These are phyloP conservation scores for Euproctis similis DNA, from an alignment of 2,888 invertebrate genomes.

Conservation along the genomic window DNA sequence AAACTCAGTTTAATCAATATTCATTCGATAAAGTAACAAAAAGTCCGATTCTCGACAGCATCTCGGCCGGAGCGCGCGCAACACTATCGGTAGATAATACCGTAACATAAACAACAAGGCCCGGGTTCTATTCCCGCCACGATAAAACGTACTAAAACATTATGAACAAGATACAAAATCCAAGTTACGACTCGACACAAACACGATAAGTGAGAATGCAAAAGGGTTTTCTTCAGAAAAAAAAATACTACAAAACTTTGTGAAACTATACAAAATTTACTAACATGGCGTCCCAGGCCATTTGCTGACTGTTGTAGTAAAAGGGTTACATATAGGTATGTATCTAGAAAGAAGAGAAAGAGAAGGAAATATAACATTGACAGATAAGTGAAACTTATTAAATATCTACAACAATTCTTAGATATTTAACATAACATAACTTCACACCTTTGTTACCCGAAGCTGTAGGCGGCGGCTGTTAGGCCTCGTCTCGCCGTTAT, in stretches of 20 bases:
- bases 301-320: no score
- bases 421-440: no score
- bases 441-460: no score
- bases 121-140: slow-evolving; percentile 44
- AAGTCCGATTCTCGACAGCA: slow-evolving; percentile 18
- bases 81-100: slow-evolving; percentile 60
- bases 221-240: background rate
- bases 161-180: slow-evolving; percentile 60
- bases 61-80: slow-evolving; percentile 29
- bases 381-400: no score
- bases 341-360: no score
- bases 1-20: slow-evolving; percentile 13
- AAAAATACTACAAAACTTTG: background rate
- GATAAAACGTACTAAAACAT: slow-evolving; percentile 59
- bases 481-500: no score
- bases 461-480: no score
- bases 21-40: slow-evolving; percentile 11
- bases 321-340: no score
- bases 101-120: slow-evolving; percentile 50
- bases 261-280: no score
- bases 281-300: no score
- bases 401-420: no score
- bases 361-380: no score
- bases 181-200: slow-evolving; percentile 38
- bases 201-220: slow-evolving; percentile 28